Evolutionary conservation across 2,113 vertebrate species (phyloP), one percentile per base, ranked within the genome.

Genomic region (Centropus unirufus): DNA sequence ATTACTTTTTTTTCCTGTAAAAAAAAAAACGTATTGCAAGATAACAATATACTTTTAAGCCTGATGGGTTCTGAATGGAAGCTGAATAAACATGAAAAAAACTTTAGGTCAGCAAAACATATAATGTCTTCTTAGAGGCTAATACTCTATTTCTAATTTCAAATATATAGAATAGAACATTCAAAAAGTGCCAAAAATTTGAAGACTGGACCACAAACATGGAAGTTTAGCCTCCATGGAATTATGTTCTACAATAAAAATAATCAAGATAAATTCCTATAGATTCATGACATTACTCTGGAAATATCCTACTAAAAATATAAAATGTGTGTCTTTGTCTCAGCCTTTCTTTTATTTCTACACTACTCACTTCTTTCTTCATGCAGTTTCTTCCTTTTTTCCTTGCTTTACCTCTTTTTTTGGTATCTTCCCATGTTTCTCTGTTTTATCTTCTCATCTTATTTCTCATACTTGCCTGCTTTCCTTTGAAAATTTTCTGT

Each of bases 21-120:
- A 90, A 89, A 61, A 89, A 61, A 81, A 94, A 81, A 78, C 72
- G 6, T 59, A 44, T 75, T 94, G 52, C 51, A 93, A 90, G 76
- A 76, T 87, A 78, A 87, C 39, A 9, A 80, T 93, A 58, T 42
- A 69, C 69, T 83, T 95, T 90, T 83, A 59, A 90, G 32, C 30
- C 44, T 1, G 2, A 40, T 21, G 11, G 18, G 12, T 86, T 94
- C 88, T 90, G 74, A 92, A 86, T 67, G 30, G 75, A 93, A 92
- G 63, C n/a, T 88, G 62, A 22, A 83, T 88, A 90, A 88, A 83
- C 74, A 87, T 14, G 7, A 59, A 78, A 94, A 89, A 62, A 90
- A 27, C 4, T 85, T 73, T 8, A 81, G 7, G 42, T 75, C 64
- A 93, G 69, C 34, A 90, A 78, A 94, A 70, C 8, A 42, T 29